A percentile compares a stretch with the other conserved stretches of the same genome.
Conservation (phyloP, 2,888 invertebrate genomes). For the Cheilosia urbana region DNA sequence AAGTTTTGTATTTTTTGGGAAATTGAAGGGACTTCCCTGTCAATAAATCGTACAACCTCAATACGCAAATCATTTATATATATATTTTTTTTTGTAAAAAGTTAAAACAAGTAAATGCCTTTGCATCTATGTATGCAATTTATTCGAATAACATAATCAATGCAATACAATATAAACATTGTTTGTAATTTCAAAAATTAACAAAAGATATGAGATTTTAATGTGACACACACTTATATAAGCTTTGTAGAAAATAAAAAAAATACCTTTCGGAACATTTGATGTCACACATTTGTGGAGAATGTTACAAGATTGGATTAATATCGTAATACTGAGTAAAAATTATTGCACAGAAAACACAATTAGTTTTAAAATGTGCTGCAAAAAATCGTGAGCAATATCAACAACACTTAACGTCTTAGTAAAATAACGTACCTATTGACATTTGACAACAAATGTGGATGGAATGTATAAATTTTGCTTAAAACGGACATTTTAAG, state of each 20-base stretch:
- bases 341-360: slow-evolving; percentile 61
- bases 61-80: too few species aligned
- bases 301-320: slow-evolving; percentile 7
- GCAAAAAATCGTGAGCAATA: slow-evolving; percentile 14
- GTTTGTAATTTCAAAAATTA: not conserved
- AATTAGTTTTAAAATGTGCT: slow-evolving; percentile 14
- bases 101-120: not conserved
- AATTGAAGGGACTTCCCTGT: too few species aligned
- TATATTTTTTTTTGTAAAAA: too few species aligned
- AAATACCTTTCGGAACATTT: slow-evolving; percentile 24
- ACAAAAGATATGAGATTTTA: slow-evolving; percentile 18
- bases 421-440: slow-evolving; percentile 36
- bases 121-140: slow-evolving; percentile 16
- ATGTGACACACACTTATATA: not conserved
- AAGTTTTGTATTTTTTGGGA: too few species aligned
- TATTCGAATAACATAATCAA: slow-evolving; percentile 42
- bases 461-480: slow-evolving; percentile 61
- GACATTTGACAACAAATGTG: slow-evolving; percentile 36
- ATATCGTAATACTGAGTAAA: slow-evolving; percentile 34
- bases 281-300: slow-evolving; percentile 38
- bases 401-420: slow-evolving; percentile 8
- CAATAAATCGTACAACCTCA: too few species aligned
- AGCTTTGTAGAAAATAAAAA: slow-evolving; percentile 14
- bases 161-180: slow-evolving; percentile 12
- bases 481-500: slow-evolving; percentile 63